A percentile compares a stretch with the other conserved stretches of the same genome.
Evolutionary conservation across 2,888 invertebrate species (phyloP).

Genomic region (Adelphocoris suturalis): DNA sequence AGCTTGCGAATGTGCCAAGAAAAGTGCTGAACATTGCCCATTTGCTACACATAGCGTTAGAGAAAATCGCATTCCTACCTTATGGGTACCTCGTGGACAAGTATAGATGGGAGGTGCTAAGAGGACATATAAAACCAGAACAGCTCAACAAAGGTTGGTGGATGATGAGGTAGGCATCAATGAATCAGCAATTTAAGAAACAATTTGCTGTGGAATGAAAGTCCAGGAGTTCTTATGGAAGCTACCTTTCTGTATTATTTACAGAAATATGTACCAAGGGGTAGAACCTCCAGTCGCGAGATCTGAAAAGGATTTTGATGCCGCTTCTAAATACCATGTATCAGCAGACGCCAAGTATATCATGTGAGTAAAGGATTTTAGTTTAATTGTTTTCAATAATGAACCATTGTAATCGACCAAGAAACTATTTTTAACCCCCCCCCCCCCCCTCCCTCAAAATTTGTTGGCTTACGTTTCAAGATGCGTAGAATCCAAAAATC

Average conservation of each 20-base stretch:
- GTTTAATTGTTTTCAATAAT: too few species aligned
- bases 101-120: conserved; percentile 86
- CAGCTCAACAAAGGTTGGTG: conserved; percentile 85
- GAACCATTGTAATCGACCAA: too few species aligned
- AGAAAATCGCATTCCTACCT: conserved; percentile 86
- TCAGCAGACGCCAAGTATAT: conserved; percentile 86
- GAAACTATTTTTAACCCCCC: too few species aligned
- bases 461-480: too few species aligned
- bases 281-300: conserved; percentile 84
- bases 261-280: conserved; percentile 83
- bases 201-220: too few species aligned
- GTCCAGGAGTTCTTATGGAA: too few species aligned
- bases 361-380: conserved; percentile 81
- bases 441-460: too few species aligned
- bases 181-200: not conserved
- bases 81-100: conserved; percentile 86
- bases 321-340: conserved; percentile 87
- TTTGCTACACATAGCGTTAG: conserved; percentile 84
- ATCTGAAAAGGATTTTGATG: conserved; percentile 86
- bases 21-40: conserved; percentile 86
- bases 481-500: too few species aligned
- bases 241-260: not conserved
- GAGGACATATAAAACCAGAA: conserved; percentile 82
- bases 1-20: conserved; percentile 80
- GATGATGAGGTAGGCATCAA: conserved; percentile 80